Base-by-base conservation (phyloP, 2,888 invertebrate species). In the Athripsodes cinereus region DNA sequence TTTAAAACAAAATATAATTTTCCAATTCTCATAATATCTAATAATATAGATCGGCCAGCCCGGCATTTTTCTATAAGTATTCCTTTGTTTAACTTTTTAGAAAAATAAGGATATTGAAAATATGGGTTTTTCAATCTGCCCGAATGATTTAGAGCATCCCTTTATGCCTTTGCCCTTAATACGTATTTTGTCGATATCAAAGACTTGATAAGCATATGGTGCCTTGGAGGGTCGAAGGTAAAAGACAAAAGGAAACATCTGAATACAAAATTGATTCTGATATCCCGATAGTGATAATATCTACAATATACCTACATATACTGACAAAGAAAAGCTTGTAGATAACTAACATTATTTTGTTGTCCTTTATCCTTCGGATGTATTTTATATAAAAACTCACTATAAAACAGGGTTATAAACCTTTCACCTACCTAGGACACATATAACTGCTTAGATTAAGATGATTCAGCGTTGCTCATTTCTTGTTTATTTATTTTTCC, bases 101-200 rank as follows among this genome's bases (percentile, higher is more conserved):
- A 19, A 48, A 48, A 48, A 48, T 8, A 8, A 40, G 13, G 40
- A 48, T 48, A 48, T 48, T 21, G 48, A 6, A 48, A 48, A 48
- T 19, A 48, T 48, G 48, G 48, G 48, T 48, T 48, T 48, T 48
- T 20, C 48, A 48, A 48, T 48, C 48, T 48, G 48, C 10, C 20
- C 20, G 48, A 21, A 48, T 48, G 48, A 48, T 48, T 48, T 48
- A 48, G 11, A 48, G 19, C 19, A n/a, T 20, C 48, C 48, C 21
- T 48, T 48, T 20, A 21, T 48, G 48, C 48, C 48, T 40, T 40
- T 40, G 40, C 48, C 48, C 21, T 48, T 21, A n/a, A 48, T 16
- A 11, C 20, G 48, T 21, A 48, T 48, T 21, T 48, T 48, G 48
- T 48, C 13, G 48, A 18, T 48, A 19, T 48, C 48, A 21, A 21